These are phyloP conservation scores for Onychostruthus taczanowskii DNA, from an alignment of 2,113 vertebrate genomes.

Conservation along the genomic window DNA sequence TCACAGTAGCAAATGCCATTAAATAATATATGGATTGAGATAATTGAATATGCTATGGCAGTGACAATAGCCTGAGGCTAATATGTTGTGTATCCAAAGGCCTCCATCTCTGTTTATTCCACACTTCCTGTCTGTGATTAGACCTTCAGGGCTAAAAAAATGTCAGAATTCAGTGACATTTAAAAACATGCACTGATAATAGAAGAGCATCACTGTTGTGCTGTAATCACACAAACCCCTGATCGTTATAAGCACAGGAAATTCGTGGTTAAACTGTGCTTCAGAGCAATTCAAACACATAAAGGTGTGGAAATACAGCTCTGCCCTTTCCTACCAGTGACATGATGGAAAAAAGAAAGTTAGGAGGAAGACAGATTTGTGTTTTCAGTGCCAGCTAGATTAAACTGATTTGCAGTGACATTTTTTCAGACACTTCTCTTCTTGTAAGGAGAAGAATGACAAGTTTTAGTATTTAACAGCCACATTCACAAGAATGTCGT, in stretches of 20 bases:
- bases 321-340: neutral
- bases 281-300: neutral
- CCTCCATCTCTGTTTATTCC: neutral
- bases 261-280: neutral
- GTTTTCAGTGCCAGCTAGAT: neutral
- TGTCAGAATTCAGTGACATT: neutral
- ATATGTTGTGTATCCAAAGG: neutral
- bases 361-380: neutral
- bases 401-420: neutral
- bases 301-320: neutral
- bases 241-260: neutral
- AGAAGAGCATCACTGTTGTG: neutral
- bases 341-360: neutral
- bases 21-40: constrained; percentile 17
- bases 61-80: neutral
- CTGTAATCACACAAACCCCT: neutral
- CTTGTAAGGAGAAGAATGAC: neutral
- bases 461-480: neutral
- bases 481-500: neutral
- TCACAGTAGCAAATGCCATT: neutral
- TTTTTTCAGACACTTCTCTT: neutral
- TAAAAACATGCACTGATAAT: neutral
- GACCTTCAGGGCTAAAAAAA: neutral
- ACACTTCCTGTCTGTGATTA: neutral
- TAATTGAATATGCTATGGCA: neutral